Base-by-base conservation (phyloP, 1,140 invertebrate genomes). In the Diuraphis noxia region DNA sequence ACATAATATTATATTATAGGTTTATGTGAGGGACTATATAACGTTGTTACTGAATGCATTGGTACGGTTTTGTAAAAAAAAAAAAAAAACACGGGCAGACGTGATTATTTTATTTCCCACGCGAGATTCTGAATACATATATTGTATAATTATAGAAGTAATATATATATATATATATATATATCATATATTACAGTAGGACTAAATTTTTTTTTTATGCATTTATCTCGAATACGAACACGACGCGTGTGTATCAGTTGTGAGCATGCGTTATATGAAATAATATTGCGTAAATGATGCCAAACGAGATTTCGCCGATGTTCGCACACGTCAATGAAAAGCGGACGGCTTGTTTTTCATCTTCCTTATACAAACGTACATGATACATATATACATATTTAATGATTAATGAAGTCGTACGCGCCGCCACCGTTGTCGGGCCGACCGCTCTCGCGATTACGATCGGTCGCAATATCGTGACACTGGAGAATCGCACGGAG, bases 401-500 rank as follows among this genome's bases (percentile, higher is more conserved):
- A n/a, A n/a, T n/a, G n/a, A n/a, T n/a, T n/a, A n/a, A 88, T 88
- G 43, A 88, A 88, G 86, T 88, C 36, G 49, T 88, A 56, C 49
- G 25, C 34, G 1, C 86, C 25, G 34, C 13, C 46, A 13, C 86
- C 23, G 52, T 21, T 63, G 49, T 23, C 36, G 46, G 56, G 56
- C 56, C 56, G 56, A 72, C 56, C 3, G 34, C 6, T 36, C 72
- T 19, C 1, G 40, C 82, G 82, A 85, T 85, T 85, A 46, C 82
- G 82, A 85, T 85, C 82, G 82, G 41, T 46, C 36, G 41, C n/a
- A 23, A 85, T 84, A 81, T 41, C 86, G 49, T 88, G 86, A 88
- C 86, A 30, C 86, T 6, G n/a, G 56, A 88, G 19, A 63, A 88
- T 88, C 49, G 49, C 49, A 46, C 36, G 41, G 23, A 10, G 34